A percentile compares a stretch with the other conserved stretches of the same genome.
phyloP scores from a whole-genome alignment of 2,113 vertebrate genomes.

The Pitta sordida region DNA sequence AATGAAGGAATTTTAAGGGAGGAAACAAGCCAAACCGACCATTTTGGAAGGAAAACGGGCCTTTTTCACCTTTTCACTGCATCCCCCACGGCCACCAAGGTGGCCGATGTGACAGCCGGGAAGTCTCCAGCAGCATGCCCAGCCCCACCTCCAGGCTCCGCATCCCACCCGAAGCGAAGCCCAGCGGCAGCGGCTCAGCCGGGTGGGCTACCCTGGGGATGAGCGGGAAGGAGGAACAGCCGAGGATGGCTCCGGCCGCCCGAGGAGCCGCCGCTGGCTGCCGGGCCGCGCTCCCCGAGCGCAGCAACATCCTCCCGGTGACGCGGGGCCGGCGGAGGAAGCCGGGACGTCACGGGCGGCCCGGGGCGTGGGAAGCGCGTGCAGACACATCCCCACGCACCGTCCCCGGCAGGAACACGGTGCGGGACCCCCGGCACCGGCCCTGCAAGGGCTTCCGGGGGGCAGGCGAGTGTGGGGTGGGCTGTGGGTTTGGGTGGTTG shows the following conservation, averaged over 20 bases:
- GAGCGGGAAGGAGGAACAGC: neutral
- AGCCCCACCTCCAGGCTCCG: neutral
- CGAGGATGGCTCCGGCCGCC: neutral
- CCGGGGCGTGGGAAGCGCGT: constrained; percentile 53
- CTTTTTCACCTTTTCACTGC: accelerated
- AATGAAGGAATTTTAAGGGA: neutral
- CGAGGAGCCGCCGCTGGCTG: neutral
- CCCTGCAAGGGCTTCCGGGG: neutral
- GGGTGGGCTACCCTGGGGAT: neutral
- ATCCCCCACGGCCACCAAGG: neutral
- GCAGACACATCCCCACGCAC: constrained; percentile 17
- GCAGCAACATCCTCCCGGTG: constrained; percentile 47
- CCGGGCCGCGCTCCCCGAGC: neutral
- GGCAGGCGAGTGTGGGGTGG: neutral
- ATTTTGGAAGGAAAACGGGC: neutral
- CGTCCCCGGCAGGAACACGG: too few species aligned
- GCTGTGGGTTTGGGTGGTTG: neutral
- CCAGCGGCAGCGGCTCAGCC: neutral
- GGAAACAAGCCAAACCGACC: neutral
- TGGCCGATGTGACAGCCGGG: neutral
- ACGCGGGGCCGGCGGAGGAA: constrained; percentile 53
- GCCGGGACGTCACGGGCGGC: constrained; percentile 44
- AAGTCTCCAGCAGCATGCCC: neutral
- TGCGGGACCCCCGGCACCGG: neutral
- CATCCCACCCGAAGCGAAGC: neutral